A percentile compares a stretch with the other conserved stretches of the same genome.
phyloP scores from a whole-genome alignment of 2,113 vertebrate genomes.

The Edolisoma coerulescens region DNA sequence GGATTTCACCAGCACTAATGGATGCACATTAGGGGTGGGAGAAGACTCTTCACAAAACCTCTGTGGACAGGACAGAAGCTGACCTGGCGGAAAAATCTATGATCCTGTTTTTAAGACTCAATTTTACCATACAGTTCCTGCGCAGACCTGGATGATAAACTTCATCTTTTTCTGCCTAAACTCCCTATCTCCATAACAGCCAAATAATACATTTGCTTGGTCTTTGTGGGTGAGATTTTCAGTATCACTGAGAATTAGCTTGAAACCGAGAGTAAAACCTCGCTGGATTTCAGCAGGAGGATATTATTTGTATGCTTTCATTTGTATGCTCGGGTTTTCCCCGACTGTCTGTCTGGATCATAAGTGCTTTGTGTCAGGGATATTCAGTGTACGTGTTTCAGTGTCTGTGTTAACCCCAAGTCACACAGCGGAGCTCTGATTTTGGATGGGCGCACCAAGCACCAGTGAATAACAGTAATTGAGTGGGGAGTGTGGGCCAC shows the following conservation, averaged over 20 bases:
- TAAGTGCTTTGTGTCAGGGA: not conserved
- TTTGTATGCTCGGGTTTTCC: conserved; percentile 17
- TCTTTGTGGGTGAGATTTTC: conserved; percentile 32
- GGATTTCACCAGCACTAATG: conserved; percentile 38
- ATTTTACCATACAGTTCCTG: not conserved
- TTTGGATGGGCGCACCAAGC: not conserved
- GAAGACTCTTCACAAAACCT: not conserved
- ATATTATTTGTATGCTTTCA: conserved; percentile 30
- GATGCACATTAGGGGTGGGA: not conserved
- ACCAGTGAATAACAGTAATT: not conserved
- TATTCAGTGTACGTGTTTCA: not conserved
- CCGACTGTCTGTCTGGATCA: not conserved
- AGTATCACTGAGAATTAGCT: conserved; percentile 19
- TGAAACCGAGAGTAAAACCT: conserved; percentile 17
- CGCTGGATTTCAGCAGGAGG: conserved; percentile 2
- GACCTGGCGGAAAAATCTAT: not conserved
- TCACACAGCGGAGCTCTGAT: not conserved
- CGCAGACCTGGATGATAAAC: not conserved
- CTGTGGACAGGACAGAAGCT: not conserved
- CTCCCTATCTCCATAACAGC: not conserved
- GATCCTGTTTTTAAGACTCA: not conserved
- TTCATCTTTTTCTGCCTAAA: not conserved
- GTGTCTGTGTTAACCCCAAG: not conserved
- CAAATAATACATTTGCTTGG: not conserved
- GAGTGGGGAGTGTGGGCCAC: not conserved